Evolutionary conservation across 2,888 invertebrate species (phyloP).

Genomic region (Pediacus dermestoides): DNA sequence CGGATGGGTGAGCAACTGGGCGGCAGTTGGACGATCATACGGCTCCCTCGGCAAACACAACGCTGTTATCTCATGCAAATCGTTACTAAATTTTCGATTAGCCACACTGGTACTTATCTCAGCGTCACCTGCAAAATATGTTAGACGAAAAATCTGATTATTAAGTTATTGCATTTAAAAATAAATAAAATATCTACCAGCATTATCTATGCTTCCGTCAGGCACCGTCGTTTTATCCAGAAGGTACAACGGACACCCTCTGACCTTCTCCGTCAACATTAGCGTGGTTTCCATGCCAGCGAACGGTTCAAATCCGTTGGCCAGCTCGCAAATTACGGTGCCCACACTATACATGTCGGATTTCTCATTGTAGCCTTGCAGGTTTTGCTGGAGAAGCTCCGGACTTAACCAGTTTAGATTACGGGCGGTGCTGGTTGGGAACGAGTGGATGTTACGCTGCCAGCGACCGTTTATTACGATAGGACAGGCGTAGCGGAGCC

Average conservation of each 20-base stretch:
- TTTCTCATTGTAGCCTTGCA: conserved; percentile 69
- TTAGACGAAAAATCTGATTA: no score
- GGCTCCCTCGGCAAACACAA: conserved; percentile 68
- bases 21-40: conserved; percentile 64
- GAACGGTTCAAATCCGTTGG: conserved; percentile 87
- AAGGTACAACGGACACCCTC: conserved; percentile 73
- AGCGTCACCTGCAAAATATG: conserved; percentile 36
- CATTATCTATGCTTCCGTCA: no score
- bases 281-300: conserved; percentile 80
- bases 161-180: no score
- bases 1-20: conserved; percentile 67
- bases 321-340: conserved; percentile 81
- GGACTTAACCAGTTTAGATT: conserved; percentile 91
- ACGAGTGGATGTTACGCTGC: conserved; percentile 66
- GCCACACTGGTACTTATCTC: conserved; percentile 48
- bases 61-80: conserved; percentile 75
- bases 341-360: conserved; percentile 92
- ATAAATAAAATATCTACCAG: no score
- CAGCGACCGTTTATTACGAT: conserved; percentile 70
- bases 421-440: conserved; percentile 66
- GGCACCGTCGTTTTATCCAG: conserved; percentile 71
- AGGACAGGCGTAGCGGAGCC: conserved; percentile 74
- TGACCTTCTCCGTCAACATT: conserved; percentile 86
- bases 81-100: conserved; percentile 65
- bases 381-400: conserved; percentile 76